Percentiles rank a stretch among this genome's conserved stretches.
Conservation (phyloP, 1,140 invertebrate genomes). For the Aporrectodea caliginosa region DNA sequence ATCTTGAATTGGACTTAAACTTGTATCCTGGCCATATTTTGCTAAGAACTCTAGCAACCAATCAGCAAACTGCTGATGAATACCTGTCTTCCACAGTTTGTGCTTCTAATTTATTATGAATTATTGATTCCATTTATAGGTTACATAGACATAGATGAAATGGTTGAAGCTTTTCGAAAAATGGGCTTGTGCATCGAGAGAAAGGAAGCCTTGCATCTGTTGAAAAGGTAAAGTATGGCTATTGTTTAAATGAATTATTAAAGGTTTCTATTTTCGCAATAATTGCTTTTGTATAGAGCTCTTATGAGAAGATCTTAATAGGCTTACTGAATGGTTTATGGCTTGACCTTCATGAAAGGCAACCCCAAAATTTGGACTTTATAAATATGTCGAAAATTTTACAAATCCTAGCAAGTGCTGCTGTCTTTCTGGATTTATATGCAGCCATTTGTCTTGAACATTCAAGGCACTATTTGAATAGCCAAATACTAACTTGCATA, state of each 20-base stretch:
- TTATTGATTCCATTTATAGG: too few species aligned
- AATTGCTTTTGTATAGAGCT: neutral
- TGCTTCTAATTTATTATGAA: too few species aligned
- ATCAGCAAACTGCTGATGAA: too few species aligned
- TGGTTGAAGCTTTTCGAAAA: conserved; percentile 54
- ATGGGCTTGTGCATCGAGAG: conserved; percentile 54
- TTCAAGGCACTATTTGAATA: neutral
- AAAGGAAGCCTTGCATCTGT: conserved; percentile 53
- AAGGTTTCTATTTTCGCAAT: neutral
- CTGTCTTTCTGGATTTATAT: neutral
- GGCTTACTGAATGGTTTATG: neutral
- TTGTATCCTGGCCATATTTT: too few species aligned
- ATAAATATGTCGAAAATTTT: neutral
- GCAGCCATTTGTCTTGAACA: neutral
- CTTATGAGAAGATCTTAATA: neutral
- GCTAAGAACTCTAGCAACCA: too few species aligned
- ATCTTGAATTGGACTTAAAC: too few species aligned
- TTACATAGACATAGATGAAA: conserved; percentile 51
- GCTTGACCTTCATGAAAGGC: too few species aligned
- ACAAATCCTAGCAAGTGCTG: neutral
- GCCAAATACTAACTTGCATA: neutral
- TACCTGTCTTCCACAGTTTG: too few species aligned
- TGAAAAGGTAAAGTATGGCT: conserved; percentile 45
- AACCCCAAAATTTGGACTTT: too few species aligned
- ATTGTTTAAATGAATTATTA: neutral